Evolutionary conservation across 2,113 vertebrate species (phyloP).

Genomic region (Origma solitaria): DNA sequence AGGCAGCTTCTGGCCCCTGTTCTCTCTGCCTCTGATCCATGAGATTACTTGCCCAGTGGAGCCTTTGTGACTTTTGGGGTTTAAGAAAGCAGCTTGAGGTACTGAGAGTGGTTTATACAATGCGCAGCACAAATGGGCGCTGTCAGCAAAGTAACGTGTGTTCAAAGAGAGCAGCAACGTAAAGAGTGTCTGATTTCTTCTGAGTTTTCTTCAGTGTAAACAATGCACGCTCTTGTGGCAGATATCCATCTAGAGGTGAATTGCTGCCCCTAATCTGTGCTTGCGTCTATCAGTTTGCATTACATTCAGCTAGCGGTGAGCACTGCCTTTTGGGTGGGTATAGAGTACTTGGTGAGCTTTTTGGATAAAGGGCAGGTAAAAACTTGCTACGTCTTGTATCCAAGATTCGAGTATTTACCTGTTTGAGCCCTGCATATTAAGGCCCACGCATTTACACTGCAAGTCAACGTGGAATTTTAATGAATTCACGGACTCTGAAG

Average conservation of each 20-base stretch:
- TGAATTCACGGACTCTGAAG: slow-evolving; percentile 23
- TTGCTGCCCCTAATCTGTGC: background rate
- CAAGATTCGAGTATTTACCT: slow-evolving; percentile 65
- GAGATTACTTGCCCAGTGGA: background rate
- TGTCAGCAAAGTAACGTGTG: background rate
- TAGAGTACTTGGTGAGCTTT: slow-evolving; percentile 9
- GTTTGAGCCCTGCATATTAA: slow-evolving; percentile 49
- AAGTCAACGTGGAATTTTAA: slow-evolving; percentile 48
- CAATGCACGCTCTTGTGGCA: background rate
- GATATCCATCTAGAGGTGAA: background rate
- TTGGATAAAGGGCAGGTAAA: slow-evolving; percentile 58
- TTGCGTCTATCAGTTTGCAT: background rate
- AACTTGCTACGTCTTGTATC: slow-evolving; percentile 48
- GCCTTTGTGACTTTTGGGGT: background rate
- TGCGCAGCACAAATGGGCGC: background rate
- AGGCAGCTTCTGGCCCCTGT: background rate
- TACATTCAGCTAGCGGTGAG: slow-evolving; percentile 1
- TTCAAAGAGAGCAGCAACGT: background rate
- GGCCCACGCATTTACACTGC: slow-evolving; percentile 44
- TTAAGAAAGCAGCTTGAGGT: background rate
- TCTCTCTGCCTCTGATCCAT: background rate
- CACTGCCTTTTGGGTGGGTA: slow-evolving; percentile 22
- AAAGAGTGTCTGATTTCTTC: background rate
- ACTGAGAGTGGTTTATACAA: background rate
- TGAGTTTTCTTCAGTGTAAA: background rate